Evolutionary conservation across 1,140 invertebrate species (phyloP).

Genomic region (Drosophila sproati): DNA sequence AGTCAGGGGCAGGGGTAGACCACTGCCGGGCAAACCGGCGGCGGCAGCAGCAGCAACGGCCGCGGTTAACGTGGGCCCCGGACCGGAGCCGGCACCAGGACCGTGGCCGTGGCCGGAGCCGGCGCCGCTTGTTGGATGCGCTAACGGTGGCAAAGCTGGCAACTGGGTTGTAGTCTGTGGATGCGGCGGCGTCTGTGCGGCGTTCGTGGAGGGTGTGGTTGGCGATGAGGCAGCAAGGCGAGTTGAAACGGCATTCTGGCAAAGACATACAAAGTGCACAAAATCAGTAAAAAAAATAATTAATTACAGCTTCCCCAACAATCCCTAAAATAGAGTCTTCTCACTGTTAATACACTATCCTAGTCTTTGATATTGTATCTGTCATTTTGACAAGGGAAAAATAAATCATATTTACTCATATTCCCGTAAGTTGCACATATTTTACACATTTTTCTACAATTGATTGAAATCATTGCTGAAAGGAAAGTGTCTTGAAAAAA

Average conservation of each 20-base stretch:
- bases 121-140: slow-evolving; percentile 30
- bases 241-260: slow-evolving; percentile 84
- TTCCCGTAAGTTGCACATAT: too few relatives aligned
- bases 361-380: too few relatives aligned
- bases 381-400: too few relatives aligned
- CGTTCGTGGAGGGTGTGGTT: slow-evolving; percentile 75
- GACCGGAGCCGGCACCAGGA: slow-evolving; percentile 73
- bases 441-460: too few relatives aligned
- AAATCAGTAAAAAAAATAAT: background rate
- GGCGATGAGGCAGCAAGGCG: slow-evolving; percentile 83
- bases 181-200: slow-evolving; percentile 67
- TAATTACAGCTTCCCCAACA: background rate
- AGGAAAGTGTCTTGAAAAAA: too few relatives aligned
- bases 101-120: slow-evolving; percentile 51
- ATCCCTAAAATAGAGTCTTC: too few relatives aligned
- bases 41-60: slow-evolving; percentile 74
- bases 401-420: too few relatives aligned
- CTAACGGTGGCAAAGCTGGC: slow-evolving; percentile 55
- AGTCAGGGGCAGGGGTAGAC: slow-evolving; percentile 42
- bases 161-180: slow-evolving; percentile 32
- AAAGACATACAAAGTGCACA: background rate
- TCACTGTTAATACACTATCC: too few relatives aligned
- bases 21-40: slow-evolving; percentile 47
- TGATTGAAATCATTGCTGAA: too few relatives aligned
- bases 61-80: slow-evolving; percentile 85